Percentiles rank a stretch among this genome's conserved stretches.
Evolutionary conservation across 1,140 invertebrate genomes (phyloP).

Genomic region (Solen grandis): DNA sequence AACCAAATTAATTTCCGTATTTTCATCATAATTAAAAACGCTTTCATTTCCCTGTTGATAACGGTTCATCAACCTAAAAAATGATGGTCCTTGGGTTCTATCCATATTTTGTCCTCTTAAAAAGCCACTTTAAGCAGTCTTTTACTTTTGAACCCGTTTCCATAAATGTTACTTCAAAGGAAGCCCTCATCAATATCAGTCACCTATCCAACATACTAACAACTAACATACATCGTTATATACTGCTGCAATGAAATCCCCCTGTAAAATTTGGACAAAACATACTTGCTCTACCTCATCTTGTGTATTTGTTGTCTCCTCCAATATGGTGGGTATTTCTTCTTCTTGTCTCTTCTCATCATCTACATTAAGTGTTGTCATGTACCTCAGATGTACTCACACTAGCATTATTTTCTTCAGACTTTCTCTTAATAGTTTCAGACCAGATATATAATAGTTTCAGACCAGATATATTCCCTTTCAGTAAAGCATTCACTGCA

Average conservation of each 20-base stretch:
- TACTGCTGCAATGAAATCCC: neutral
- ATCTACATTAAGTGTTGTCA: too few relatives aligned
- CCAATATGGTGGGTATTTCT: neutral
- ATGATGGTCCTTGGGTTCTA: too few relatives aligned
- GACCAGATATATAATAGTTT: too few relatives aligned
- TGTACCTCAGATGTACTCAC: too few relatives aligned
- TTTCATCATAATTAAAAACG: too few relatives aligned
- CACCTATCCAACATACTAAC: neutral
- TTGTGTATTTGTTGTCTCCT: neutral
- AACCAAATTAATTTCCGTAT: too few relatives aligned
- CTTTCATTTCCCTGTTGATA: too few relatives aligned
- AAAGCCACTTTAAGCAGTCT: neutral
- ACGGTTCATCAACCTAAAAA: too few relatives aligned
- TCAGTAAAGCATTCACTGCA: neutral
- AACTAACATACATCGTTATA: neutral
- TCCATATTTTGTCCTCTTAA: neutral
- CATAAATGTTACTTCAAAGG: neutral
- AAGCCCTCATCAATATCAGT: neutral
- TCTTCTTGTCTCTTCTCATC: neutral
- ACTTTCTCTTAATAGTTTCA: too few relatives aligned
- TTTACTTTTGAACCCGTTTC: neutral
- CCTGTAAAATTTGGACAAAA: neutral
- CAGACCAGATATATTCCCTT: neutral
- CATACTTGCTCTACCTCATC: neutral
- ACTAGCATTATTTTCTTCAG: too few relatives aligned